Evolutionary conservation across 2,113 vertebrate genomes (phyloP), one percentile per base, ranked within the genome.

Genomic region (Calypte anna): DNA sequence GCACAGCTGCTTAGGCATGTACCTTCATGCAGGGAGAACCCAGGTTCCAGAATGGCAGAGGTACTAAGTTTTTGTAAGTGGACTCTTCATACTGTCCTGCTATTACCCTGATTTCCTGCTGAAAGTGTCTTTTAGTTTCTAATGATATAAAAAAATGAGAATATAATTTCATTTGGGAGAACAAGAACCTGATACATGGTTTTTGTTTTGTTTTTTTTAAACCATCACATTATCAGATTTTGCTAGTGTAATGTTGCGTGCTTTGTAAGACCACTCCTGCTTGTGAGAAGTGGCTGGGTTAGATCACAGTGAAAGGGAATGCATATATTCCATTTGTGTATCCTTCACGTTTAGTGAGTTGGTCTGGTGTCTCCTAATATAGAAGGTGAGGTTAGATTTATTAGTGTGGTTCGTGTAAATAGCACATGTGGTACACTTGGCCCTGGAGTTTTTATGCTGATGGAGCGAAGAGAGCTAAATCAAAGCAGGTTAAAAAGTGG

Each of bases 251-350:
- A 28, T 19, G 18, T 36, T 82, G 23, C 3, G 7, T 22, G 55
- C 21, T 70, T n/a, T 75, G 38, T 59, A n/a, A 91, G 27, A 25
- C 38, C 21, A 16, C 21, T 72, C 23, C 3, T 0, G 0, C 27
- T n/a, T 46, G 27, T 57, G 62, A 36, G 58, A 66, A 61, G 62
- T 30, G 13, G 3, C 38, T 61, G 63, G 17, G 11, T 74, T 91
- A 40, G 59, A 33, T 77, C 5, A 40, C 13, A 14, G 16, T 11
- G 24, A 31, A 50, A n/a, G 67, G 54, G 55, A 62, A 25, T 12
- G 4, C 0, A 0, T 40, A 5, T 23, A 23, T 83, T 86, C 48
- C 53, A 20, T 6, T 6, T 33, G 31, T 50, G 17, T 46, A 9
- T 76, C n/a, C 88, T 87, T 61, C 21, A 21, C 23, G 11, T 51